Percentiles rank a stretch among this genome's conserved stretches.
phyloP scores from a whole-genome alignment of 2,888 invertebrate species.

The Pseudoips prasinana region DNA sequence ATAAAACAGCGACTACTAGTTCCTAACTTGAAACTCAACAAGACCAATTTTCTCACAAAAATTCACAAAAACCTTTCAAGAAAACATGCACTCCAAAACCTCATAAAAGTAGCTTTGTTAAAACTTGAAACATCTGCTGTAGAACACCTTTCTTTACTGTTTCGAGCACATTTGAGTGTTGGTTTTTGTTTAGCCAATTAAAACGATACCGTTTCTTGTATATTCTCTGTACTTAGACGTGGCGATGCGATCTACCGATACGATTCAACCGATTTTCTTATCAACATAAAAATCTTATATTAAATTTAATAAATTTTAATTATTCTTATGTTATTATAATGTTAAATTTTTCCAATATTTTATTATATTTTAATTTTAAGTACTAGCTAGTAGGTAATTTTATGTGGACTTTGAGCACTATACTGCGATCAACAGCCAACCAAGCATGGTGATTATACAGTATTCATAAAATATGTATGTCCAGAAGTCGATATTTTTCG shows the following conservation, averaged over 20 bases:
- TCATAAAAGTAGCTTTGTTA: slow-evolving; percentile 27
- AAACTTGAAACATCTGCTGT: slow-evolving; percentile 28
- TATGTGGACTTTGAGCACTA: no score
- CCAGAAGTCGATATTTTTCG: no score
- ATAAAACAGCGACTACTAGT: neutral
- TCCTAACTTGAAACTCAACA: slow-evolving; percentile 20
- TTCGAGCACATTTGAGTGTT: slow-evolving; percentile 16
- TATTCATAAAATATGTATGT: no score
- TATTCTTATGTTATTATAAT: no score
- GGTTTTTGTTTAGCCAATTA: slow-evolving; percentile 66
- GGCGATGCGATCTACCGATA: neutral
- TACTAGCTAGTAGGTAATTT: no score
- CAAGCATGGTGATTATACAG: no score
- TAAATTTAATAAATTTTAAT: no score
- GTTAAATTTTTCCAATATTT: no score
- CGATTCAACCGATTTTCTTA: no score
- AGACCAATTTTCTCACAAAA: slow-evolving; percentile 22
- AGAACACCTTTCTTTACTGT: slow-evolving; percentile 17
- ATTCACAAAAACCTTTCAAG: slow-evolving; percentile 29
- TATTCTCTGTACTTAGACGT: slow-evolving; percentile 27
- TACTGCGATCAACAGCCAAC: no score
- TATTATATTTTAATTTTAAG: no score
- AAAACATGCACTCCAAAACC: slow-evolving; percentile 30
- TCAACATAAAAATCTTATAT: no score
- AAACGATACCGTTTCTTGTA: slow-evolving; percentile 54